phyloP scores from a whole-genome alignment of 2,113 vertebrate species.

The Hemichromis elongatus region DNA sequence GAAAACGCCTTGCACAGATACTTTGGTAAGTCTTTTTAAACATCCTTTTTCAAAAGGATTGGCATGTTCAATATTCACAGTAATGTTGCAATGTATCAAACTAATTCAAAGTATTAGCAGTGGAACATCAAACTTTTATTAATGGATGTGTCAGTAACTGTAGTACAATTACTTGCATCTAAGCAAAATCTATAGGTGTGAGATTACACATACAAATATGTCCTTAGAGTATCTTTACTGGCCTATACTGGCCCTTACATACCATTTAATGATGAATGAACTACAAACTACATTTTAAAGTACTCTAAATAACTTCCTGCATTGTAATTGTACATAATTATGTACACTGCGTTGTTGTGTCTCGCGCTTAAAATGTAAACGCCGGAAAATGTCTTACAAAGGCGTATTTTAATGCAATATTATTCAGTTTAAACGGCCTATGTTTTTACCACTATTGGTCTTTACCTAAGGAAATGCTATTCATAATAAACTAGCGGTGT shows the following conservation, averaged over 20 bases:
- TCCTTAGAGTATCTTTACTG: not conserved
- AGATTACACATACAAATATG: not conserved
- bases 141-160: not conserved
- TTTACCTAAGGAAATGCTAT: not conserved
- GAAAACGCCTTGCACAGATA: not conserved
- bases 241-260: not conserved
- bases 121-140: not conserved
- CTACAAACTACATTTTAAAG: not conserved
- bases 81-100: not conserved
- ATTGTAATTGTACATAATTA: not conserved
- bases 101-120: not conserved
- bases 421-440: not conserved
- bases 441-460: not conserved
- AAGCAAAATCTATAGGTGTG: not conserved
- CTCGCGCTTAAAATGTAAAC: not conserved
- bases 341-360: not conserved
- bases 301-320: not conserved
- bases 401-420: not conserved
- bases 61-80: not conserved
- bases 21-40: not conserved
- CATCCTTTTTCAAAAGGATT: not conserved
- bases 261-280: not conserved
- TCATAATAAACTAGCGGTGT: not conserved
- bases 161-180: not conserved
- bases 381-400: not conserved